Evolutionary conservation across 2,888 invertebrate genomes (phyloP).

Genomic region (Pristionchus arcanus): DNA sequence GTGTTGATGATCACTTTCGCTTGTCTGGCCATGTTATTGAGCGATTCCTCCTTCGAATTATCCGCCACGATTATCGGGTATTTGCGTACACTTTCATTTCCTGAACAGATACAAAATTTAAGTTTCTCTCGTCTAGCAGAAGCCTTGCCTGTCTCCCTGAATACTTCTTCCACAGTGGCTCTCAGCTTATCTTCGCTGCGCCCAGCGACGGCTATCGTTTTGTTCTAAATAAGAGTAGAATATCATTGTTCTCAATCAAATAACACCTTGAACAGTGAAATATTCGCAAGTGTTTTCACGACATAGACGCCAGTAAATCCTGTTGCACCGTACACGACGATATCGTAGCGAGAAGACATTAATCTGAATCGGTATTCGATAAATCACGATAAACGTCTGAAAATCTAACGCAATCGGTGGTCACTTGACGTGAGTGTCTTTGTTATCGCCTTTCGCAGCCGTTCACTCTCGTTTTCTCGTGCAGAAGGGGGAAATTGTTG

Average conservation of each 20-base stretch:
- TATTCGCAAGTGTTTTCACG: background rate
- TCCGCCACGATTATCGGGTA: constrained; percentile 8
- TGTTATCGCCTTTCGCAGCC: too few species aligned
- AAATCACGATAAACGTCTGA: background rate
- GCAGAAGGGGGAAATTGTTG: too few species aligned
- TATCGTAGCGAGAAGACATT: constrained; percentile 9
- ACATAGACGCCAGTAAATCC: background rate
- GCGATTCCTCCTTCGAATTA: background rate
- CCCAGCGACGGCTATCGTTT: background rate
- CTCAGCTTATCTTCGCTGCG: background rate
- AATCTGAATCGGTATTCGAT: background rate
- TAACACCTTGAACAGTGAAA: background rate
- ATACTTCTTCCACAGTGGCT: background rate
- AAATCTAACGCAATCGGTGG: too few species aligned
- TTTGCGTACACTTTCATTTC: background rate
- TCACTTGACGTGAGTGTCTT: too few species aligned
- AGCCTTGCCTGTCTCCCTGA: background rate
- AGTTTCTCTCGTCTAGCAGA: too few species aligned
- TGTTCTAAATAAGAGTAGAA: background rate
- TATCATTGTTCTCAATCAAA: background rate
- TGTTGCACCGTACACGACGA: background rate
- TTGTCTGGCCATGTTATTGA: background rate
- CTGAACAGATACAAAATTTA: background rate
- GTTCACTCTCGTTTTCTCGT: too few species aligned
- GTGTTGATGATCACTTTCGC: constrained; percentile 5